Evolutionary conservation across 2,797 vertebrate genomes (phyloP), one percentile per base, ranked within the genome.

Genomic region (Spondyliosoma cantharus): DNA sequence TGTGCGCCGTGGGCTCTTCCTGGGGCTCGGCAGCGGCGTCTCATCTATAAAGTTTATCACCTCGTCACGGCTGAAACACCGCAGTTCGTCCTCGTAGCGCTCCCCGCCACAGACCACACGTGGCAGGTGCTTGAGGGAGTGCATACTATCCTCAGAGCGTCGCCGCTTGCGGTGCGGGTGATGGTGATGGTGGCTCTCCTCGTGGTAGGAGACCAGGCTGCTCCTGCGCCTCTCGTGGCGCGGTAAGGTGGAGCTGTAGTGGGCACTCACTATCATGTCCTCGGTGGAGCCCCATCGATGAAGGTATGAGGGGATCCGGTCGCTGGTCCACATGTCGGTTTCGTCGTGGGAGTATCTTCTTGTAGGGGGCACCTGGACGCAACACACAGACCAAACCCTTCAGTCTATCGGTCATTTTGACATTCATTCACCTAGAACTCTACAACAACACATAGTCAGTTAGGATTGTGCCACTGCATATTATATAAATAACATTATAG

Each of bases 301-400:
- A 49, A 96, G 95, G 91, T 97, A 95, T 62, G 96, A 93, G 52
- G 96, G 95, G 90, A 96, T 96, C 94, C 90, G 96, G 77, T 95
- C 92, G 61, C 90, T 94, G 62, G 95, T 96, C 97, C 97, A 97
- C 93, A 97, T 95, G 87, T 97, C 96, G 63, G 95, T 96, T 90
- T 98, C 97, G 88, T 98, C 97, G 90, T 97, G 97, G 90, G 97
- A 98, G 94, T 95, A 96, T 93, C 97, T 96, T 94, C 97, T 95
- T 92, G 96, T 96, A 93, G 96, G 95, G 71, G 97, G 97, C 93
- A 98, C 97, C 97, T 98, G 93, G 27, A 85, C 59, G 83, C 71
- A 92, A 93, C 65, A 94, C 90, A 93, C 81, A 92, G 63, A 90
- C 60, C 63, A 71, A 72, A 69, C 5, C 46, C 24, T 76, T 91